phyloP scores from a whole-genome alignment of 2,113 vertebrate genomes.

The Jacana jacana region DNA sequence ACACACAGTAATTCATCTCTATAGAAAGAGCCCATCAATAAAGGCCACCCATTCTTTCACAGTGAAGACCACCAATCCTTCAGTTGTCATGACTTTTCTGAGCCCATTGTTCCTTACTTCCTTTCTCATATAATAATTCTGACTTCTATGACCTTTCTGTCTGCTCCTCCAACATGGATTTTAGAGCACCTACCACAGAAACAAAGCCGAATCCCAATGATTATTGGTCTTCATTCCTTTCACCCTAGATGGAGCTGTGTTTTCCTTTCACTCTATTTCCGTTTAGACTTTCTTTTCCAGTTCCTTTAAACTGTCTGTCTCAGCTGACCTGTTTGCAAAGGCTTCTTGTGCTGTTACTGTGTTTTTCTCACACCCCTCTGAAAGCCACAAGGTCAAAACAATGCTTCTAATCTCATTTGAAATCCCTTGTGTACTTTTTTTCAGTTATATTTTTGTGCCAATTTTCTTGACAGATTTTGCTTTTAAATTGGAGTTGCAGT shows the following conservation, averaged over 20 bases:
- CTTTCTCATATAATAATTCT: slow-evolving; percentile 71
- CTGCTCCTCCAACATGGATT: slow-evolving; percentile 36
- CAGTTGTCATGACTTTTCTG: slow-evolving; percentile 6
- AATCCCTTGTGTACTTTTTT: slow-evolving; percentile 39
- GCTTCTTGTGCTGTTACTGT: neutral
- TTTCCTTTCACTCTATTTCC: slow-evolving; percentile 45
- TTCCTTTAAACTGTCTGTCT: neutral
- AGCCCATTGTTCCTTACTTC: slow-evolving; percentile 58
- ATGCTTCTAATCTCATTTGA: slow-evolving; percentile 46
- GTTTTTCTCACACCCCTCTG: slow-evolving; percentile 29
- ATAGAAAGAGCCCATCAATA: neutral
- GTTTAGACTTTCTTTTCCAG: slow-evolving; percentile 30
- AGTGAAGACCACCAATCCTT: slow-evolving; percentile 40
- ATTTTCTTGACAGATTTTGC: slow-evolving; percentile 13
- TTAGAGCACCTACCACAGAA: slow-evolving; percentile 51
- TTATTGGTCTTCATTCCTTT: slow-evolving; percentile 13
- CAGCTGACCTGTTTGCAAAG: neutral
- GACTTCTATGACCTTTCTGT: slow-evolving; percentile 61
- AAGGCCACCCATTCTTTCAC: slow-evolving; percentile 43
- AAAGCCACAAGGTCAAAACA: slow-evolving; percentile 41
- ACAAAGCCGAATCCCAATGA: slow-evolving; percentile 5
- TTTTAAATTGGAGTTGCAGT: neutral
- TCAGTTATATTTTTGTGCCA: slow-evolving; percentile 24
- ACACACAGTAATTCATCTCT: neutral
- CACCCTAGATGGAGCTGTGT: neutral